phyloP scores from a whole-genome alignment of 2,797 vertebrate genomes.

The Ara ararauna region DNA sequence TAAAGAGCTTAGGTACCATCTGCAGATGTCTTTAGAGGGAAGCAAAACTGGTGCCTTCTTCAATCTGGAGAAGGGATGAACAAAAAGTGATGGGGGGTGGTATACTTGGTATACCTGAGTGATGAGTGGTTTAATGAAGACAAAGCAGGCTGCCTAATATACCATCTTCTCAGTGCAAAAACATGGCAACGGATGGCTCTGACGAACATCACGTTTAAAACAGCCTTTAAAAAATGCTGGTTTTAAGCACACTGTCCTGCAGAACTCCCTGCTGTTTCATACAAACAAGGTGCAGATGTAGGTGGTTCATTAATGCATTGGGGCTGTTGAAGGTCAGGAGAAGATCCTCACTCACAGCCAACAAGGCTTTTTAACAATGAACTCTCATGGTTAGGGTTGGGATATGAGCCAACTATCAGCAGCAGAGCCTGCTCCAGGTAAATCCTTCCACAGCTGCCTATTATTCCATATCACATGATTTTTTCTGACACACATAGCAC shows the following conservation, averaged over 20 bases:
- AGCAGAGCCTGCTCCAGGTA: background rate
- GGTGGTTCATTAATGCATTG: background rate
- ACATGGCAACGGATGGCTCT: background rate
- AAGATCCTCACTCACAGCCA: background rate
- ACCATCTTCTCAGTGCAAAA: background rate
- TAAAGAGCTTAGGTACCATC: background rate
- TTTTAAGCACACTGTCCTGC: background rate
- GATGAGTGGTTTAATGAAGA: background rate
- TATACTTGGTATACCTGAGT: background rate
- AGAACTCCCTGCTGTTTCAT: background rate
- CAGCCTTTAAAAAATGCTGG: background rate
- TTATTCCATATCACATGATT: background rate
- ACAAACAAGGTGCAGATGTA: background rate
- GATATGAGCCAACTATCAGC: background rate
- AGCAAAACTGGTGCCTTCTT: background rate
- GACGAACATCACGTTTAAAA: background rate
- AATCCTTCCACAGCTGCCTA: background rate
- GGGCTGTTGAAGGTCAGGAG: conserved; percentile 3
- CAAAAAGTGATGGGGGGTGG: background rate
- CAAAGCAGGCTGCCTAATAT: background rate
- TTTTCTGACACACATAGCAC: background rate
- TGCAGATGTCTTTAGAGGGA: background rate
- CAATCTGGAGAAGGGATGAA: background rate
- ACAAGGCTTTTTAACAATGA: background rate
- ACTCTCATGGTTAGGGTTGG: background rate